These are phyloP conservation scores for Callopanchax toddi DNA, from an alignment of 2,113 vertebrate genomes.

Conservation along the genomic window DNA sequence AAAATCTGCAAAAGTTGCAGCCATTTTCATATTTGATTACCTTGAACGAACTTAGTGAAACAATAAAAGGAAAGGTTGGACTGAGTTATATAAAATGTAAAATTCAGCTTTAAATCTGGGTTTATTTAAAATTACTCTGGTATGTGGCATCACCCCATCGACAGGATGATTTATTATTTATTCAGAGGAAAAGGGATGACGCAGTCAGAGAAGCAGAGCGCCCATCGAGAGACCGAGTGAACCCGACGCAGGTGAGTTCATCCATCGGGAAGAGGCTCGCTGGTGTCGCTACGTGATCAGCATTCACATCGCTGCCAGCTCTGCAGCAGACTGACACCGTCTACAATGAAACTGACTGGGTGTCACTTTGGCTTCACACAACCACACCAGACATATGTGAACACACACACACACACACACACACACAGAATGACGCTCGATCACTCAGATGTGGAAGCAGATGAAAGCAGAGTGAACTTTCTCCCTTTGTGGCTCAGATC, in stretches of 20 bases:
- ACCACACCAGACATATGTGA: slow-evolving; percentile 3
- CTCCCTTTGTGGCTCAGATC: slow-evolving; percentile 33
- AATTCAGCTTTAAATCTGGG: background rate
- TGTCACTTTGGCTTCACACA: slow-evolving; percentile 33
- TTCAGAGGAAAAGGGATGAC: slow-evolving; percentile 31
- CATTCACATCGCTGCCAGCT: background rate
- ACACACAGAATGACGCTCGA: slow-evolving; percentile 6
- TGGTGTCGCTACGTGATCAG: slow-evolving; percentile 38
- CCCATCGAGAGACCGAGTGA: background rate
- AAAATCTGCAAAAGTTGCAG: no score
- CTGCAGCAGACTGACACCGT: slow-evolving; percentile 22
- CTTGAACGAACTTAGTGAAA: no score
- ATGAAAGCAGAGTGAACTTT: slow-evolving; percentile 27
- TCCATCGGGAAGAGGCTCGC: slow-evolving; percentile 20
- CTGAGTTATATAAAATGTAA: background rate
- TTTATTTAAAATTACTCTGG: background rate
- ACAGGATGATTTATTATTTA: slow-evolving; percentile 9
- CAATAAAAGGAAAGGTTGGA: no score
- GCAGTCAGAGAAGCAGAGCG: no score
- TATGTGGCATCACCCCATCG: background rate
- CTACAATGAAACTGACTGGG: slow-evolving; percentile 17
- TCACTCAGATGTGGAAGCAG: slow-evolving; percentile 42
- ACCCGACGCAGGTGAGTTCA: slow-evolving; percentile 19
- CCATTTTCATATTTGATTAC: no score
- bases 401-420: slow-evolving; percentile 2